phyloP scores from a whole-genome alignment of 2,797 vertebrate genomes.

The Bryconaethiops microstoma region DNA sequence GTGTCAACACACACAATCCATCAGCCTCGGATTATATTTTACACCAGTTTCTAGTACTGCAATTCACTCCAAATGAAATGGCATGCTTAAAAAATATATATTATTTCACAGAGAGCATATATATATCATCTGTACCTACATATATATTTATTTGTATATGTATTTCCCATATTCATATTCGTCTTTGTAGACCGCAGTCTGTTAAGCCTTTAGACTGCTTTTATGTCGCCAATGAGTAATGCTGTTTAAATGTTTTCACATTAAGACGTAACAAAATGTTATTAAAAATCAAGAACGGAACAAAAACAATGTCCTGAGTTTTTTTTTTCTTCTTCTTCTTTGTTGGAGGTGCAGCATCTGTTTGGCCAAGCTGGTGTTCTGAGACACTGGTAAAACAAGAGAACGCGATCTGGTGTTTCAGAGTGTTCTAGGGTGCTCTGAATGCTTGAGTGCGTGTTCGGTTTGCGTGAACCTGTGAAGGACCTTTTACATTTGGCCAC shows the following conservation, averaged over 20 bases:
- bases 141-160: slow-evolving; percentile 42
- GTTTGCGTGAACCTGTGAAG: slow-evolving; percentile 28
- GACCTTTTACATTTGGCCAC: slow-evolving; percentile 13
- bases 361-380: slow-evolving; percentile 57
- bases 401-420: slow-evolving; percentile 22
- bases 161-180: slow-evolving; percentile 30
- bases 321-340: slow-evolving; percentile 28
- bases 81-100: slow-evolving; percentile 59
- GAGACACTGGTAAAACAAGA: slow-evolving; percentile 45
- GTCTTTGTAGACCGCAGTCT: slow-evolving; percentile 27
- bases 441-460: slow-evolving; percentile 1
- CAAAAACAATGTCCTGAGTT: slow-evolving; percentile 56
- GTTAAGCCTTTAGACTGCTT: slow-evolving; percentile 31
- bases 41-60: slow-evolving; percentile 45
- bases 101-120: slow-evolving; percentile 51
- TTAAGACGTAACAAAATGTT: slow-evolving; percentile 31
- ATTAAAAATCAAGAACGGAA: slow-evolving; percentile 25
- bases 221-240: slow-evolving; percentile 44
- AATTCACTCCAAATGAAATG: slow-evolving; percentile 55
- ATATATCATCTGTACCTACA: slow-evolving; percentile 51
- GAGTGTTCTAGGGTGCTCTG: slow-evolving; percentile 12
- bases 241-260: slow-evolving; percentile 33
- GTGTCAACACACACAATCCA: slow-evolving; percentile 42
- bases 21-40: slow-evolving; percentile 31
- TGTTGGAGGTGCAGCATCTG: slow-evolving; percentile 57